These are phyloP conservation scores for Enhydra lutris DNA, from an alignment of 2,113 vertebrate genomes.

Conservation along the genomic window DNA sequence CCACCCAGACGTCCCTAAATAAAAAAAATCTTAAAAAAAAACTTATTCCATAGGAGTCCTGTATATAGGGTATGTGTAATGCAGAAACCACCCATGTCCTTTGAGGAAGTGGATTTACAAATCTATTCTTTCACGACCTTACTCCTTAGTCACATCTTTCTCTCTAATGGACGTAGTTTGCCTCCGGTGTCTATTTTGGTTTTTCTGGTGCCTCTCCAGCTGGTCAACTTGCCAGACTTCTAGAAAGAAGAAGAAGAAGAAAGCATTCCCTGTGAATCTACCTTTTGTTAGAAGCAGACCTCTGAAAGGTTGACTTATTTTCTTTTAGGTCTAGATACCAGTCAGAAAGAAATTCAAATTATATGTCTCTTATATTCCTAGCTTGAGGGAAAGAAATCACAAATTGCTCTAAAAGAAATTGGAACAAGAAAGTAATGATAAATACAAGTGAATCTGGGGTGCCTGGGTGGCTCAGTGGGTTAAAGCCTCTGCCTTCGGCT, in stretches of 20 bases:
- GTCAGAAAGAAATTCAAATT: constrained; percentile 36
- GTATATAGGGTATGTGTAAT: neutral
- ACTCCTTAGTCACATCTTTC: constrained; percentile 26
- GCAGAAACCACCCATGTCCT: constrained; percentile 19
- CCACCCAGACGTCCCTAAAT: neutral
- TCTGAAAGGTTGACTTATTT: constrained; percentile 26
- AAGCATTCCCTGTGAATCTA: neutral
- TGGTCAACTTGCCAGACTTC: constrained; percentile 2
- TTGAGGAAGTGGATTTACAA: constrained; percentile 1
- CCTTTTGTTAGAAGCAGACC: neutral
- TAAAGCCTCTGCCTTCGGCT: too few species aligned
- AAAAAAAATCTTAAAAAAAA: neutral
- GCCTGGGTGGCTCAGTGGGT: too few species aligned
- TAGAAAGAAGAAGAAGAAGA: constrained; percentile 33
- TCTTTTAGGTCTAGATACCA: neutral
- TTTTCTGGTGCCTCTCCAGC: neutral
- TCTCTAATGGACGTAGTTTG: neutral
- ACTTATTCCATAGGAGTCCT: constrained; percentile 1
- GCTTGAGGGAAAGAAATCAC: neutral
- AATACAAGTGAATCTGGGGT: neutral
- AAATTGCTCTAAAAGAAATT: neutral
- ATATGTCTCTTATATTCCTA: neutral
- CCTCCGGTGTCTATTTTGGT: neutral
- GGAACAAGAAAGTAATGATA: neutral
- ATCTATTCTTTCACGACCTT: neutral